Conservation (phyloP, 2,888 invertebrate genomes). For the Trissolcus japonicus region DNA sequence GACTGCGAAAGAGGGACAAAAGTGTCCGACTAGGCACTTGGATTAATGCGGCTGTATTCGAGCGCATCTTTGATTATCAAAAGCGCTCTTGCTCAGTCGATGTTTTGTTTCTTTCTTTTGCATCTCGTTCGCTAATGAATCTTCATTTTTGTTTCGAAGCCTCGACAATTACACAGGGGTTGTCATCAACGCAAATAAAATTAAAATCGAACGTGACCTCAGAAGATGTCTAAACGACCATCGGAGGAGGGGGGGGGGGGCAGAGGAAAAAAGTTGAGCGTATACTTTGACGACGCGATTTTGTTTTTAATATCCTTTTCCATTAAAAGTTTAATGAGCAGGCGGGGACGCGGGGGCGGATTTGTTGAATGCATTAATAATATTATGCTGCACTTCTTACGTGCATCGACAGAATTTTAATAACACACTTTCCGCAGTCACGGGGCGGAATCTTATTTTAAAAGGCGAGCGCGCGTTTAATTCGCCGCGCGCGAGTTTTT, state of each 20-base stretch:
- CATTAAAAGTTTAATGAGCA: conserved; percentile 56
- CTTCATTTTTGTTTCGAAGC: conserved; percentile 33
- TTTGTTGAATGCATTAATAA: conserved; percentile 52
- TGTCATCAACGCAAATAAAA: conserved; percentile 49
- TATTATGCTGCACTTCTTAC: conserved; percentile 46
- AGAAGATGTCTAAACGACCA: conserved; percentile 12
- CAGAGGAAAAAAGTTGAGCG: conserved; percentile 12
- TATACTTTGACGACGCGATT: conserved; percentile 37
- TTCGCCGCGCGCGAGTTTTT: no score
- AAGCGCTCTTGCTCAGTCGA: conserved; percentile 1
- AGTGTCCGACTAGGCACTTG: conserved; percentile 51
- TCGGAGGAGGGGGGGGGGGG: no score
- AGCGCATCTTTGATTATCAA: conserved; percentile 5
- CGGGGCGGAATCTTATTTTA: conserved; percentile 6
- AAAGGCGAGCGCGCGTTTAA: no score
- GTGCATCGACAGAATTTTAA: conserved; percentile 49
- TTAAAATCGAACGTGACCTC: conserved; percentile 47
- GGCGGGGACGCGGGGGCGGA: conserved; percentile 32
- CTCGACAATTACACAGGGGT: conserved; percentile 31
- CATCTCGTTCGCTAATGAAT: conserved; percentile 32
- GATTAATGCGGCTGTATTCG: conserved; percentile 56
- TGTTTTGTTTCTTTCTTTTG: not conserved
- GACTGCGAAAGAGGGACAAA: conserved; percentile 53
- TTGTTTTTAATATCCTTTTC: conserved; percentile 44
- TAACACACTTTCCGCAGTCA: conserved; percentile 34